A percentile compares a stretch with the other conserved stretches of the same genome.
Conservation (phyloP, 2,797 vertebrate species). For the Sylvia borin region DNA sequence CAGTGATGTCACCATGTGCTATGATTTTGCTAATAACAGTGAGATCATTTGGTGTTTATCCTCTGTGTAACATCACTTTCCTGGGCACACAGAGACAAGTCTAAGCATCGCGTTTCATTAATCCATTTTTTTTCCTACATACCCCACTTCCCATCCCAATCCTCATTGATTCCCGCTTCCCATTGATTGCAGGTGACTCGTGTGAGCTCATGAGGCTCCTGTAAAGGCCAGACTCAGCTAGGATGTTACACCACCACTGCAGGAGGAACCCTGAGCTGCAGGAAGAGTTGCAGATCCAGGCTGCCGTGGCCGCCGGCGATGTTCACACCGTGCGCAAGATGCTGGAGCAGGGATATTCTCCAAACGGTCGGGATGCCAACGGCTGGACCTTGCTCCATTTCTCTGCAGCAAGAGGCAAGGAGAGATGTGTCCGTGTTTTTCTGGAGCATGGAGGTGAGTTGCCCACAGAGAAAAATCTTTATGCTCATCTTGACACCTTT, state of each 20-base stretch:
- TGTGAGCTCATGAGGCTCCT: conserved; percentile 79
- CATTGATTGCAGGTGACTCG: conserved; percentile 62
- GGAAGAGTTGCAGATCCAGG: conserved; percentile 99
- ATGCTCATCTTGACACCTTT: not conserved
- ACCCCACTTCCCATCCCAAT: not conserved
- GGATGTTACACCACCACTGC: conserved; percentile 99
- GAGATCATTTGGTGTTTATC: not conserved
- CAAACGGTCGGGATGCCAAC: conserved; percentile 94
- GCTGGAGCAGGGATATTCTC: conserved; percentile 97
- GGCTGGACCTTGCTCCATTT: conserved; percentile 98
- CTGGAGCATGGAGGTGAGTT: conserved; percentile 96
- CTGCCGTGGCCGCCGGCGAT: conserved; percentile 94
- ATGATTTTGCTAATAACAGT: not conserved
- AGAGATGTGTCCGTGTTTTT: conserved; percentile 96
- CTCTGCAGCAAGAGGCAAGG: conserved; percentile 95
- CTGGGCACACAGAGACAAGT: not conserved
- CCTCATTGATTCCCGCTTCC: conserved; percentile 16
- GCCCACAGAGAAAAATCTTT: not conserved
- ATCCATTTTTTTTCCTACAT: not conserved
- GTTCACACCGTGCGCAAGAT: conserved; percentile 96
- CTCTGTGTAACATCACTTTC: not conserved
- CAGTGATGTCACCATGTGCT: not conserved
- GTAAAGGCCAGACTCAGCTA: conserved; percentile 83
- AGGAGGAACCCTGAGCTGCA: conserved; percentile 96
- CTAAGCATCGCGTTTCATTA: not conserved